phyloP scores from a whole-genome alignment of 1,140 invertebrate species.

The Tribolium madens region DNA sequence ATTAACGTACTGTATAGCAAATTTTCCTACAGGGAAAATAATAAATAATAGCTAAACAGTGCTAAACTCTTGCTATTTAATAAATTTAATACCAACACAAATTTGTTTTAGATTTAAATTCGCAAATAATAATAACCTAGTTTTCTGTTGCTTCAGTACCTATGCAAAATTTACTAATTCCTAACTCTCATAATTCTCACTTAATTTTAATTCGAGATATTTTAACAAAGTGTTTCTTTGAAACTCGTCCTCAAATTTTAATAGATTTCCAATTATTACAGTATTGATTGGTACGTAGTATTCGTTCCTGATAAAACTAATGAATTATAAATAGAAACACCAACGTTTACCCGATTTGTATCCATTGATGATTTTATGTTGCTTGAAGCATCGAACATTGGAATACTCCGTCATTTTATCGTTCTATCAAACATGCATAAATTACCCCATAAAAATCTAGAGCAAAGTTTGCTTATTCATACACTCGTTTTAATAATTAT shows the following conservation, averaged over 20 bases:
- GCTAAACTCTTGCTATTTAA: too few relatives aligned
- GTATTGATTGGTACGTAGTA: conserved; percentile 1
- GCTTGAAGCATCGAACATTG: neutral
- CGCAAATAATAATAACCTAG: too few relatives aligned
- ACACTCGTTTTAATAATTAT: neutral
- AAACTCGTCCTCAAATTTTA: neutral
- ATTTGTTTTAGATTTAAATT: too few relatives aligned
- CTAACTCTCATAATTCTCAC: too few relatives aligned
- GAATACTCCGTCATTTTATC: neutral
- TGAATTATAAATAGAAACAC: neutral
- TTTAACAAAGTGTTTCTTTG: neutral
- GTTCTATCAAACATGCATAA: neutral
- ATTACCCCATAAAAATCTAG: neutral
- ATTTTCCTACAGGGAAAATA: too few relatives aligned
- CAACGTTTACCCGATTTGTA: neutral
- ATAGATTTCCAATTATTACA: conserved; percentile 12
- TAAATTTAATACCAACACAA: too few relatives aligned
- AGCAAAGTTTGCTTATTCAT: neutral
- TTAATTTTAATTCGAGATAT: too few relatives aligned
- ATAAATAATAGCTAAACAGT: too few relatives aligned
- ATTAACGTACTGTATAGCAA: too few relatives aligned
- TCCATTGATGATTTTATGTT: neutral
- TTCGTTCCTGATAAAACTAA: neutral
- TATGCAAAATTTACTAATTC: too few relatives aligned
- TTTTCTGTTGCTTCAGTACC: too few relatives aligned